Evolutionary conservation across 1,140 invertebrate genomes (phyloP), one percentile per base, ranked within the genome.

Genomic region (Centruroides vittatus): DNA sequence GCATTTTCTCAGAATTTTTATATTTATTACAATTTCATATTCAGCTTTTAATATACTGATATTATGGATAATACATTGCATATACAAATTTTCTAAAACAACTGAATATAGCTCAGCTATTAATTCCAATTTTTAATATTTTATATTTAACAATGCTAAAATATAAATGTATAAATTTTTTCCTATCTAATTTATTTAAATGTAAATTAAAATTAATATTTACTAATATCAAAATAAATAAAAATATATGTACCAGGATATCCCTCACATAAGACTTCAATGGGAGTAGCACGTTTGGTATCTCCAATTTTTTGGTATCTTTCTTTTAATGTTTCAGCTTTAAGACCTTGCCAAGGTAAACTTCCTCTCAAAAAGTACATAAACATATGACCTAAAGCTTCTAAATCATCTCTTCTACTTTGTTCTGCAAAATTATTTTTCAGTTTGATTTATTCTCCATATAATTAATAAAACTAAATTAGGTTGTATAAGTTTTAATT

Each of bases 281-380:
- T 95, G 53, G 93, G 89, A 66, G 96, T 99, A 61, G 92, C 89
- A 70, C 94, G 81, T 77, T 99, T 99, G 64, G 95, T 99, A 77
- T 99, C 96, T 66, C 95, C 95, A 74, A 99, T 99, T 81, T 98
- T 98, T 80, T 98, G 93, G 80, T 99, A 99, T 73, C 96, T 82
- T 78, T 99, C 96, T 79, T 99, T 98, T 66, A 99, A 80, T 69
- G 94, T 99, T 75, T 98, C 95, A 64, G 96, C 96, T 80, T 99
- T 99, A 69, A 99, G 81, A 65, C 97, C 97, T 81, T 99, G 97
- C 97, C 96, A 99, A 60, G 97, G 97, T 74, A 99, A 81, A 72
- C 90, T 95, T 67, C 96, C 96, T 71, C 95, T 82, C 72, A 99
- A 80, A 79, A 99, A 99, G 81, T 99, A 99, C 95, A 99, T 98